Evolutionary conservation across 53 echinoderm and acorn worm genomes (phyloP).

Genomic region (Temnopleurus reevesii): DNA sequence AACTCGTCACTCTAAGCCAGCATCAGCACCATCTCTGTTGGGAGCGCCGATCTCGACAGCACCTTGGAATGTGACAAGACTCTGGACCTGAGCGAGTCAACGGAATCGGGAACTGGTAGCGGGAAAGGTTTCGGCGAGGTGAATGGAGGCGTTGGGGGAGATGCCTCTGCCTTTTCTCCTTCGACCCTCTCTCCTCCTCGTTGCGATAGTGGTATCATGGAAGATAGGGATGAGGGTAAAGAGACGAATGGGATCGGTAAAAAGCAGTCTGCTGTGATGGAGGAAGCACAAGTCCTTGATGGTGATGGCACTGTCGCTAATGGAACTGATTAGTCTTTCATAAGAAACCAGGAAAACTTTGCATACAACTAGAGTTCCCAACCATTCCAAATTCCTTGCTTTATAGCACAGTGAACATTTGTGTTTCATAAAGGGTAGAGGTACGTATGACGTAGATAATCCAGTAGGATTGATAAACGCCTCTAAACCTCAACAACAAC

Average conservation of each 20-base stretch:
- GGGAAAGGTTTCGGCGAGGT: neutral
- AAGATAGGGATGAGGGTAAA: neutral
- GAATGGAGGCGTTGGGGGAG: neutral
- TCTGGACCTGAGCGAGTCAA: neutral
- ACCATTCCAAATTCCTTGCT: too few relatives aligned
- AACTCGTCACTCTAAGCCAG: conserved; percentile 10
- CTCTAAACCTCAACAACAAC: too few relatives aligned
- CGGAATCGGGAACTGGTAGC: conserved; percentile 3
- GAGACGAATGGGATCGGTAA: neutral
- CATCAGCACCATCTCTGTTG: conserved; percentile 19
- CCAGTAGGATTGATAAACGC: too few relatives aligned
- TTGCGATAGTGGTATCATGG: conserved; percentile 37
- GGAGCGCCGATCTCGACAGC: conserved; percentile 36
- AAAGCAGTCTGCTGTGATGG: neutral
- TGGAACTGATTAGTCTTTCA: neutral
- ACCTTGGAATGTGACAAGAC: conserved; percentile 51
- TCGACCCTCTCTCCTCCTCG: conserved; percentile 5
- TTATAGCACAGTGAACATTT: too few relatives aligned
- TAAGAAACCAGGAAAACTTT: too few relatives aligned
- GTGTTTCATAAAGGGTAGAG: too few relatives aligned
- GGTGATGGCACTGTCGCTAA: neutral
- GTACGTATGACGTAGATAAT: too few relatives aligned
- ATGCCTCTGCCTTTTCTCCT: neutral
- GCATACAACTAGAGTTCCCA: too few relatives aligned
- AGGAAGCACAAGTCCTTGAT: neutral